A percentile compares a stretch with the other conserved stretches of the same genome.
phyloP scores from a whole-genome alignment of 1,140 invertebrate species.

The Rhizoglyphus robini region DNA sequence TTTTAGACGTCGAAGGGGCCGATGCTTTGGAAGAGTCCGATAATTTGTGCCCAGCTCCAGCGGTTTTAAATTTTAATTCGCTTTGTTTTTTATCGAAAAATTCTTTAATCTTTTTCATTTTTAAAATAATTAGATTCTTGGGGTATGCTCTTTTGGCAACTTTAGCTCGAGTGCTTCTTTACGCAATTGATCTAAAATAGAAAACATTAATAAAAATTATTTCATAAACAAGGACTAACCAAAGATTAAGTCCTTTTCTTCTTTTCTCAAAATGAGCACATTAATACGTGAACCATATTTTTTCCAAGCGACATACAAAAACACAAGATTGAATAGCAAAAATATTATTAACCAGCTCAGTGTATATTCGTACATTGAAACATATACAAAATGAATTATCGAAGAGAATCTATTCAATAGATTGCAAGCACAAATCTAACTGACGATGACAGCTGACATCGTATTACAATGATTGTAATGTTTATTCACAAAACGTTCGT shows the following conservation, averaged over 20 bases:
- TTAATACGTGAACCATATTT: conserved; percentile 16
- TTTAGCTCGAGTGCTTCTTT: conserved; percentile 19
- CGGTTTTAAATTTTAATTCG: conserved; percentile 8
- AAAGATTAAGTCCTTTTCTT: conserved; percentile 15
- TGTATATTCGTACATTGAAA: conserved; percentile 4
- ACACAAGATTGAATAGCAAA: not conserved
- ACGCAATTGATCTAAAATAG: conserved; percentile 13
- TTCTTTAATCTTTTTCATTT: conserved; percentile 14
- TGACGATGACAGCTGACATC: not conserved
- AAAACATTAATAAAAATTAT: conserved; percentile 5
- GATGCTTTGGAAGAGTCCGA: not conserved
- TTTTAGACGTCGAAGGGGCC: not conserved
- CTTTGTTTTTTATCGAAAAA: conserved; percentile 17
- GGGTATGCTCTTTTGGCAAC: conserved; percentile 18
- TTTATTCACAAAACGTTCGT: not conserved
- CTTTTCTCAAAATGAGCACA: conserved; percentile 7
- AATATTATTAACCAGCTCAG: conserved; percentile 8
- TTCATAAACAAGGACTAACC: not conserved
- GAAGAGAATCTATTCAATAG: not conserved
- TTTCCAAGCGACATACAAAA: conserved; percentile 2
- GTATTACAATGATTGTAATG: not conserved
- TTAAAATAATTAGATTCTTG: not conserved
- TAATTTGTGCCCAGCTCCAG: conserved; percentile 9
- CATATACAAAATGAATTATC: not conserved
- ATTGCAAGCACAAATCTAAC: not conserved